Evolutionary conservation across 2,797 vertebrate species (phyloP), one percentile per base, ranked within the genome.

Genomic region (Harpagifer antarcticus): DNA sequence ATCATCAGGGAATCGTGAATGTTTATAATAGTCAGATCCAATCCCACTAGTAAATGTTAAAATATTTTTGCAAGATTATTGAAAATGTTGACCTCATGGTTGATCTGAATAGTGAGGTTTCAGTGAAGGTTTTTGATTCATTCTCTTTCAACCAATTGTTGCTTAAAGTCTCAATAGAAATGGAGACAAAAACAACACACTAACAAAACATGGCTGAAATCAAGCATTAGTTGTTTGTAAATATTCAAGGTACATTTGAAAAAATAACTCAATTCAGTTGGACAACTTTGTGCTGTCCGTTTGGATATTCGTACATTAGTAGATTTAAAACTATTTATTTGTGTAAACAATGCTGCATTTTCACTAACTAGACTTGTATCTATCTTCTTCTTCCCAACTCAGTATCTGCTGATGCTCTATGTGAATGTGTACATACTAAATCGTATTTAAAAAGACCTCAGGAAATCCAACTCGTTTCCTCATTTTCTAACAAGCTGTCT

Each of bases 401-500:
- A 27, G 14, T 47, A 67, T 81, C 64, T 67, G 66, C 42, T 33
- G 14, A 44, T 48, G 15, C 9, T 40, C 19, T 79, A 50, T 65
- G 59, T 59, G 13, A 13, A 42, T 20, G 19, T 58, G 54, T 33
- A 27, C 14, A 27, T 47, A 17, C 27, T 31, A 23, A 17, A 48
- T 43, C 33, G 53, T 55, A 54, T 63, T 68, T 62, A 49, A 45
- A 74, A 58, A 57, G 63, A 68, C 17, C 17, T 19, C 8, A 50
- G 33, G 5, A 63, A 69, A 40, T 54, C 37, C 60, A 67, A 67
- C 44, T 55, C 2, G 16, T 44, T 64, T 42, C 54, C 50, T 73
- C 17, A 59, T 66, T 73, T 52, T 12, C 67, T 56, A 66, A 69
- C 70, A 67, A 69, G 63, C 52, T 52, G 75, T 73, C 50, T 54